Evolutionary conservation across 2,113 vertebrate species (phyloP).

Genomic region (Aspidoscelis tigris): DNA sequence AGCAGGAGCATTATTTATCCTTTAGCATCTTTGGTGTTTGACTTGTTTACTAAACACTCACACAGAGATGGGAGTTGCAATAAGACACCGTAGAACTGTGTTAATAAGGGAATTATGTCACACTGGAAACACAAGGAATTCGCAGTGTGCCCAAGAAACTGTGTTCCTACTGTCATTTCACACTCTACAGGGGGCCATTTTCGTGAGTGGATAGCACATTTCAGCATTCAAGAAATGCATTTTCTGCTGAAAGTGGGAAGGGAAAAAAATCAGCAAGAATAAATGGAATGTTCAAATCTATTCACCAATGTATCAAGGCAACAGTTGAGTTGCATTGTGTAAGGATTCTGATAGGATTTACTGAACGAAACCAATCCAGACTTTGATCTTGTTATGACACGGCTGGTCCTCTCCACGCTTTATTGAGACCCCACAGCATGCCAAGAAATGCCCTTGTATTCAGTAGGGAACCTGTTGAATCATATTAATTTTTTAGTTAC

Average conservation of each 20-base stretch:
- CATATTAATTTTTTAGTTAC: background rate
- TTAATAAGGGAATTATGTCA: conserved; percentile 45
- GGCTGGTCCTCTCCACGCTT: conserved; percentile 34
- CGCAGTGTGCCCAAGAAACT: conserved; percentile 58
- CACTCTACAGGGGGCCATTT: conserved; percentile 66
- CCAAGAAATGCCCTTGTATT: conserved; percentile 5
- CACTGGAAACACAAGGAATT: conserved; percentile 65
- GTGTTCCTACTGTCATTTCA: conserved; percentile 68
- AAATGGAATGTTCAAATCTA: conserved; percentile 45
- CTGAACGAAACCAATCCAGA: conserved; percentile 48
- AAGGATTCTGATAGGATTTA: conserved; percentile 49
- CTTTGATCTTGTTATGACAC: conserved; percentile 57
- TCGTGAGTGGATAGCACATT: conserved; percentile 59
- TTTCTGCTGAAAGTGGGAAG: conserved; percentile 63
- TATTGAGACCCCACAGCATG: conserved; percentile 30
- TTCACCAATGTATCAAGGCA: conserved; percentile 47
- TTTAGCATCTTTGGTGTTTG: conserved; percentile 31
- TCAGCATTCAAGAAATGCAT: conserved; percentile 61
- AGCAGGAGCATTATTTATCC: conserved; percentile 53
- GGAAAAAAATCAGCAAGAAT: conserved; percentile 50
- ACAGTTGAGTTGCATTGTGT: conserved; percentile 56
- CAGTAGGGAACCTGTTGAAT: conserved; percentile 5
- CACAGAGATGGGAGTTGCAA: conserved; percentile 32
- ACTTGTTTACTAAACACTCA: conserved; percentile 51
- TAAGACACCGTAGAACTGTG: conserved; percentile 49